Base-by-base conservation (phyloP, 64 coral and sea anemone species). In the Pachyseris speciosa region DNA sequence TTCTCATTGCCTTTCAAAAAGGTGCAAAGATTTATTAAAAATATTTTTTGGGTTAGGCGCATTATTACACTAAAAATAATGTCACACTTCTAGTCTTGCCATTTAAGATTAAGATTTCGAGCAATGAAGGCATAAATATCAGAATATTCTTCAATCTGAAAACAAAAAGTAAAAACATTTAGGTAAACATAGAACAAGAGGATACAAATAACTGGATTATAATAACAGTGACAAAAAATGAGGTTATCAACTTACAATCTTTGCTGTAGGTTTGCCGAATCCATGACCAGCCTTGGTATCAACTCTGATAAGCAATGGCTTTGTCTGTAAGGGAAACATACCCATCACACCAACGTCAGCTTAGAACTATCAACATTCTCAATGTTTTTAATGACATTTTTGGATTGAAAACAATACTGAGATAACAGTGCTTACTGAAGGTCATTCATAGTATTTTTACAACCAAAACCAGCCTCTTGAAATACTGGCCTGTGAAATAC, bases 271-370 rank as follows among this genome's bases (percentile, higher is more conserved):
- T 83, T 98, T 98, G 7, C 96, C 96, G 33, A 55, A 91, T 65
- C 96, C 96, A 61, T 98, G 96, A 9, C 96, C 96, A 28, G 96
- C 96, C 78, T 95, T 87, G 44, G 94, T 95, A 48, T 98, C 96
- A 30, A 98, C 67, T 74, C 89, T 83, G 55, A 95, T 95, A 19
- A 95, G 52, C 52, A 95, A 57, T 0, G 94, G 94, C 37, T 95
- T 95, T 12, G 74, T 88, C 94, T 95, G 75, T 24, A 41, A 64
- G 17, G 17, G 12, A 86, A n/a, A 15, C 41, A 49, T 50, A 22
- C 9, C 11, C 19, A 26, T 17, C 9, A 20, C 59, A 64, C n/a
- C 22, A 64, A 67, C 12, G 2, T 67, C 28, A 13, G 2, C 51
- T 16, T 17, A 55, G 4, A 16, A n/a, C 20, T 55, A 55, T 45